These are phyloP conservation scores for Hemitrygon akajei DNA, from an alignment of 2,797 vertebrate genomes.

Conservation along the genomic window DNA sequence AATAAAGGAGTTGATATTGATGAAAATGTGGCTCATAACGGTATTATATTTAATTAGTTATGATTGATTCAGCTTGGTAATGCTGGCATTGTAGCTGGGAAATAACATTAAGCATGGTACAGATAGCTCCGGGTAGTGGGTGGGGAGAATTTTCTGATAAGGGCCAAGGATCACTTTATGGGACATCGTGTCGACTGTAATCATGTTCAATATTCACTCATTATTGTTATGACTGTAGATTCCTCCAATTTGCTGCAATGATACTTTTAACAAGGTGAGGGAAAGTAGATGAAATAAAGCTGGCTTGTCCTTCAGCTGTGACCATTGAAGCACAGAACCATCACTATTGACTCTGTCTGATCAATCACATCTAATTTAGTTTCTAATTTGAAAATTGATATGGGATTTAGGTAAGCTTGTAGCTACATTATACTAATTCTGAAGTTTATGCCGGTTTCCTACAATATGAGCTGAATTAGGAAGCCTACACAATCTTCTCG, in stretches of 20 bases:
- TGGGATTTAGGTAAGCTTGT: background rate
- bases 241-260: slow-evolving; percentile 58
- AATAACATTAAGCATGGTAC: background rate
- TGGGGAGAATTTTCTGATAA: slow-evolving; percentile 60
- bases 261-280: slow-evolving; percentile 59
- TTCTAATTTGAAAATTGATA: slow-evolving; percentile 28
- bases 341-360: slow-evolving; percentile 7
- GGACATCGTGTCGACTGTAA: slow-evolving; percentile 66
- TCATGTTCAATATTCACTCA: slow-evolving; percentile 66
- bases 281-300: slow-evolving; percentile 46
- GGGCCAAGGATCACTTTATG: slow-evolving; percentile 69
- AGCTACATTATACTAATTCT: background rate
- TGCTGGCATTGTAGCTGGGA: background rate
- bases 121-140: slow-evolving; percentile 47
- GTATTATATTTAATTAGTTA: slow-evolving; percentile 36
- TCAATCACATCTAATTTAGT: slow-evolving; percentile 17
- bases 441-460: background rate
- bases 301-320: too few species aligned
- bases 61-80: slow-evolving; percentile 28
- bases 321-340: background rate
- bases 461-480: background rate
- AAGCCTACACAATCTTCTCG: background rate
- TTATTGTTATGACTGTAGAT: slow-evolving; percentile 60
- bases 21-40: slow-evolving; percentile 33
- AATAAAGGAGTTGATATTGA: slow-evolving; percentile 27